Evolutionary conservation across 2,113 vertebrate species (phyloP).

Genomic region (Tychaedon coryphoeus): DNA sequence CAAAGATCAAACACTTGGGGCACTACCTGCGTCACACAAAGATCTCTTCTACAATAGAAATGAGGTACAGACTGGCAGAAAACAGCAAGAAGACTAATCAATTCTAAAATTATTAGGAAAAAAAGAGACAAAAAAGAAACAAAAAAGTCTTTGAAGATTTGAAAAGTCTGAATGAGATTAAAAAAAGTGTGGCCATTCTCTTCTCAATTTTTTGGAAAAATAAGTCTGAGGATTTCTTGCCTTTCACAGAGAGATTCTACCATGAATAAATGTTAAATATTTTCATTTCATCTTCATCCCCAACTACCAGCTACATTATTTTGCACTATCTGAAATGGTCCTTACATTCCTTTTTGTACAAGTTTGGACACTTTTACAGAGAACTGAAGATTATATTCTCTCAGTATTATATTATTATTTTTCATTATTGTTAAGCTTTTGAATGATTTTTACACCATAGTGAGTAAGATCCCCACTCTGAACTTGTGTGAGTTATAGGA

Average conservation of each 20-base stretch:
- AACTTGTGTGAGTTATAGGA: not conserved
- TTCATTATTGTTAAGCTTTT: not conserved
- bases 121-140: not conserved
- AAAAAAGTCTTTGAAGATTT: not conserved
- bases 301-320: not conserved
- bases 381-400: not conserved
- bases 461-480: not conserved
- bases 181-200: not conserved
- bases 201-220: conserved; percentile 12
- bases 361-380: not conserved
- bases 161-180: conserved; percentile 42
- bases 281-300: conserved; percentile 21
- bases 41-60: conserved; percentile 72
- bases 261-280: conserved; percentile 23
- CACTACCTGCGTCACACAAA: conserved; percentile 61
- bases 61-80: conserved; percentile 68
- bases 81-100: conserved; percentile 60
- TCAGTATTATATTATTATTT: not conserved
- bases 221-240: conserved; percentile 33
- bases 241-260: not conserved
- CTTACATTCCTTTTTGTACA: not conserved
- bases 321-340: not conserved
- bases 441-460: not conserved
- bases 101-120: conserved; percentile 60
- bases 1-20: conserved; percentile 73